phyloP scores from a whole-genome alignment of 2,888 invertebrate genomes.

The Sarcophaga rosellei region DNA sequence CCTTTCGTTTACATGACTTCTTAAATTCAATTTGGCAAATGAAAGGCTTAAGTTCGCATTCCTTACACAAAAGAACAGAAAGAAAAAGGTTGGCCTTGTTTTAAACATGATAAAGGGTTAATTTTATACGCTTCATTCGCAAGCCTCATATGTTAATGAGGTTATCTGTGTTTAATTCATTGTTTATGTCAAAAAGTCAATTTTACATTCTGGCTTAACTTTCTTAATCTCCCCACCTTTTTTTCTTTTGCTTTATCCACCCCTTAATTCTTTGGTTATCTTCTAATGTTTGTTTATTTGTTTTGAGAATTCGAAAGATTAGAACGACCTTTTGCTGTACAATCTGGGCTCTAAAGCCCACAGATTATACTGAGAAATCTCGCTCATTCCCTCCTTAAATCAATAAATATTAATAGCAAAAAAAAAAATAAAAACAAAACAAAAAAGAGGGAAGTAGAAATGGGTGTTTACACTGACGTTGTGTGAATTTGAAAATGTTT shows the following conservation, averaged over 20 bases:
- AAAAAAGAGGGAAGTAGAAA: neutral
- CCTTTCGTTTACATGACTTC: conserved; percentile 67
- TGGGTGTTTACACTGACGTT: conserved; percentile 28
- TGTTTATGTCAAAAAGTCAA: conserved; percentile 53
- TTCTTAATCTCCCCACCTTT: neutral
- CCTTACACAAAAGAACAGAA: neutral
- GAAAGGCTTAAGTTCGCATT: conserved; percentile 54
- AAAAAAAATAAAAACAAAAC: too few relatives aligned
- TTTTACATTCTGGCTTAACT: conserved; percentile 22
- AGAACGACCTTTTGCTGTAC: conserved; percentile 55
- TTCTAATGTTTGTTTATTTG: conserved; percentile 75
- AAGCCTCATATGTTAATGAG: conserved; percentile 71
- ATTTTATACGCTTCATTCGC: conserved; percentile 40
- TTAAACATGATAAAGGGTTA: conserved; percentile 53
- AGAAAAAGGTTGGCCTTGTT: conserved; percentile 58
- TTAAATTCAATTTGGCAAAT: conserved; percentile 24
- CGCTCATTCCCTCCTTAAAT: neutral
- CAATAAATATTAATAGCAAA: conserved; percentile 26
- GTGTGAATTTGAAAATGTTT: conserved; percentile 50
- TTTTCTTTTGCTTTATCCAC: neutral
- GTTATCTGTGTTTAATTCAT: conserved; percentile 75
- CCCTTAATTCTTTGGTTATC: neutral
- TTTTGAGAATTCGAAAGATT: conserved; percentile 75
- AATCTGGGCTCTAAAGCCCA: conserved; percentile 32
- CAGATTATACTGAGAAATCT: conserved; percentile 8